A percentile compares a stretch with the other conserved stretches of the same genome.
Evolutionary conservation across 2,888 invertebrate species (phyloP).

Genomic region (Chrysina gloriosa): DNA sequence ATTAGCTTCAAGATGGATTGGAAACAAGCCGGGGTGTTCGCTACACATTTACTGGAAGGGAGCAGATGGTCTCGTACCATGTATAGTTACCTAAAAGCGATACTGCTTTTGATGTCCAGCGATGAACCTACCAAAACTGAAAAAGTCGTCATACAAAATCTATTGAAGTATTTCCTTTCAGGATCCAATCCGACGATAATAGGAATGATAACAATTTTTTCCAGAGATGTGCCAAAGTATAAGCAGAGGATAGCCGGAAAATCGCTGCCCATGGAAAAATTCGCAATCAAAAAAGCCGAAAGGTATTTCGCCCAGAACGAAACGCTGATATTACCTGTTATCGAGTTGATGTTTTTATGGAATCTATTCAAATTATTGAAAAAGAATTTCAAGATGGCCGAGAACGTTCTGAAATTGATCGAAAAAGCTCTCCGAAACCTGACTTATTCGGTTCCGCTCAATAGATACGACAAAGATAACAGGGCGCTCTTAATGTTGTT

Average conservation of each 20-base stretch:
- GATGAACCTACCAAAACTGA: conserved; percentile 67
- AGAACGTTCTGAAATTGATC: conserved; percentile 73
- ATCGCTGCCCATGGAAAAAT: conserved; percentile 97
- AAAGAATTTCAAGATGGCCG: conserved; percentile 73
- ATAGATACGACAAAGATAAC: conserved; percentile 76
- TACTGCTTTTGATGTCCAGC: conserved; percentile 81
- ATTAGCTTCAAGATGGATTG: conserved; percentile 78
- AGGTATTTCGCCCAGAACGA: conserved; percentile 82
- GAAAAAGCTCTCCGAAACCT: conserved; percentile 66
- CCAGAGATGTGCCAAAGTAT: conserved; percentile 81
- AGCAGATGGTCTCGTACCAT: conserved; percentile 94
- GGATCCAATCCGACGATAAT: neutral
- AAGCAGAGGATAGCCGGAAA: conserved; percentile 95
- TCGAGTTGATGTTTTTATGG: conserved; percentile 93
- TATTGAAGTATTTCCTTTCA: conserved; percentile 72
- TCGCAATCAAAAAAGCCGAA: conserved; percentile 86
- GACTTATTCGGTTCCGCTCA: conserved; percentile 57
- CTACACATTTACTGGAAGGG: conserved; percentile 76
- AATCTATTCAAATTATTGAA: conserved; percentile 88
- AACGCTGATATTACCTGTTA: conserved; percentile 80
- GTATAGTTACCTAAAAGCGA: conserved; percentile 91
- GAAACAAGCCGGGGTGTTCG: conserved; percentile 80
- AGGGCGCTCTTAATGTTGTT: conserved; percentile 79
- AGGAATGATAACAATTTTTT: conserved; percentile 47
- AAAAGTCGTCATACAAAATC: conserved; percentile 69